Evolutionary conservation across 1,140 invertebrate species (phyloP).

Genomic region (Polypedilum vanderplanki): DNA sequence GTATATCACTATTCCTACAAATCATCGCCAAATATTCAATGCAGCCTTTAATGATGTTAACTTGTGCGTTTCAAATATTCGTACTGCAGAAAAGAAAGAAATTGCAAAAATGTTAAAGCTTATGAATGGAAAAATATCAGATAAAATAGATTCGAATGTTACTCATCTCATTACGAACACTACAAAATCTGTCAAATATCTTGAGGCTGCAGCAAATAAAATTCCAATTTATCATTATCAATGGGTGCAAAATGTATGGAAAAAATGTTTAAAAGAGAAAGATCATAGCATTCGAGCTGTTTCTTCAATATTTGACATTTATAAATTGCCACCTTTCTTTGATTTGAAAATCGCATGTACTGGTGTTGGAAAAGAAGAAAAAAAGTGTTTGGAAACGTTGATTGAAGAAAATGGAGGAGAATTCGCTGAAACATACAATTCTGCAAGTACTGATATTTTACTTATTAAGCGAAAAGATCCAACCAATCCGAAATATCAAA

Average conservation of each 20-base stretch:
- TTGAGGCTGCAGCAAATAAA: neutral
- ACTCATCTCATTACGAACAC: neutral
- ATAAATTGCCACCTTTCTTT: neutral
- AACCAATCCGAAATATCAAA: neutral
- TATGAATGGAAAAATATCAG: neutral
- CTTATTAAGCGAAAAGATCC: neutral
- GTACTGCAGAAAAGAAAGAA: neutral
- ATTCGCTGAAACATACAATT: neutral
- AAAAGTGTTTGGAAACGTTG: neutral
- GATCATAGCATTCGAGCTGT: neutral
- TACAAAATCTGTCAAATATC: neutral
- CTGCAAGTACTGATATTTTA: neutral
- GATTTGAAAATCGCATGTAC: neutral
- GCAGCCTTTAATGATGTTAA: neutral
- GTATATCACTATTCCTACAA: neutral
- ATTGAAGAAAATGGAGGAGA: neutral
- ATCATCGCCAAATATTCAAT: neutral
- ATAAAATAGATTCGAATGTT: neutral
- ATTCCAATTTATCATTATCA: neutral
- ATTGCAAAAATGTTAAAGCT: neutral
- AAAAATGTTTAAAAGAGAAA: neutral
- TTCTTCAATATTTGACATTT: neutral
- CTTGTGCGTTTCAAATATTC: neutral
- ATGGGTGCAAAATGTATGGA: neutral
- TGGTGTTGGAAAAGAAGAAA: neutral